phyloP scores from a whole-genome alignment of 2,113 vertebrate species.

The Brachyhypopomus occidentalis region DNA sequence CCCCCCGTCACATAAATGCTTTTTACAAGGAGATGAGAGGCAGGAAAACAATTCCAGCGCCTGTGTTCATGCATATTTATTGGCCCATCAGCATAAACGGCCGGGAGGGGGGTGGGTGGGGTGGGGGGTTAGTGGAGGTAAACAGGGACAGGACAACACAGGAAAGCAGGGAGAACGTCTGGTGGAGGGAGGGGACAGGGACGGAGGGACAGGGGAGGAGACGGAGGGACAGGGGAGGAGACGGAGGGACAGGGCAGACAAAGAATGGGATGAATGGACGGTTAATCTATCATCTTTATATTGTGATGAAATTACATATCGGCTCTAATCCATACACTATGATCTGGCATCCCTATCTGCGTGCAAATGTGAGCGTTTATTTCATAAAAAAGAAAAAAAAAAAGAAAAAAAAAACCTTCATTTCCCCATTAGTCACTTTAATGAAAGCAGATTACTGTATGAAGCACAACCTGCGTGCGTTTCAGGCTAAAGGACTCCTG shows the following conservation, averaged over 20 bases:
- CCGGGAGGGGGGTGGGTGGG: slow-evolving; percentile 50
- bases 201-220: slow-evolving; percentile 27
- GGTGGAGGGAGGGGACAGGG: not conserved
- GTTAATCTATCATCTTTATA: slow-evolving; percentile 67
- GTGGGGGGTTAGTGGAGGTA: slow-evolving; percentile 22
- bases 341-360: slow-evolving; percentile 67
- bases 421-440: slow-evolving; percentile 69
- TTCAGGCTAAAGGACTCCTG: slow-evolving; percentile 48
- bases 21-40: slow-evolving; percentile 63
- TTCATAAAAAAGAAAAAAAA: slow-evolving; percentile 35
- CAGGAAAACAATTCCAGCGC: slow-evolving; percentile 67
- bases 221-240: slow-evolving; percentile 51
- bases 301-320: slow-evolving; percentile 76
- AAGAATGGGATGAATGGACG: slow-evolving; percentile 65
- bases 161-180: too few species aligned
- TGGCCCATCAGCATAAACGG: slow-evolving; percentile 4
- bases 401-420: slow-evolving; percentile 55
- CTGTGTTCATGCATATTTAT: slow-evolving; percentile 75
- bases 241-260: slow-evolving; percentile 66
- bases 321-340: slow-evolving; percentile 71
- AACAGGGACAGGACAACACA: not conserved
- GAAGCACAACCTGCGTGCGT: slow-evolving; percentile 45
- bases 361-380: slow-evolving; percentile 64
- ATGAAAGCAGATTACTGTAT: slow-evolving; percentile 65
- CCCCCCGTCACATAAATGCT: slow-evolving; percentile 69